phyloP scores from a whole-genome alignment of 2,888 invertebrate species.

The Brachylomia viminalis region DNA sequence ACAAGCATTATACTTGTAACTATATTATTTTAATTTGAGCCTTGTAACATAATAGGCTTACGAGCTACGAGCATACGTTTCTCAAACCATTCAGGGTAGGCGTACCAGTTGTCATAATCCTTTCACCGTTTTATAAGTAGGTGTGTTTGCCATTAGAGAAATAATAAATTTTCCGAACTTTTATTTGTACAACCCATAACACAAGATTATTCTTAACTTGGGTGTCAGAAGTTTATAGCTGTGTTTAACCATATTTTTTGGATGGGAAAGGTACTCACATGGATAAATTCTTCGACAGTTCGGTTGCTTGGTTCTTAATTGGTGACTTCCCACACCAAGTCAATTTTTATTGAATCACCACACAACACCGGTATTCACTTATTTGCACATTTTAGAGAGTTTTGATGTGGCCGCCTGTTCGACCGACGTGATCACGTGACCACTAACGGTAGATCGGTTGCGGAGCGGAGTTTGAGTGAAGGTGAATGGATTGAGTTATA shows the following conservation, averaged over 20 bases:
- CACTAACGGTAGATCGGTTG: too few species aligned
- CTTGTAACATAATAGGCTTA: constrained; percentile 48
- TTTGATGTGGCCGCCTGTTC: too few species aligned
- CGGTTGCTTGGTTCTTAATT: too few species aligned
- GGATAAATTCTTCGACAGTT: too few species aligned
- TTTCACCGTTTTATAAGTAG: neutral
- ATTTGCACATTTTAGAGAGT: too few species aligned
- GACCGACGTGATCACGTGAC: too few species aligned
- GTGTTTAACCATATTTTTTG: neutral
- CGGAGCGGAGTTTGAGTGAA: too few species aligned
- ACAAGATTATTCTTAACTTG: neutral
- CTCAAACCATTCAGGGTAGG: constrained; percentile 29
- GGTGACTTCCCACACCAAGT: too few species aligned
- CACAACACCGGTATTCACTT: too few species aligned
- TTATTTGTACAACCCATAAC: neutral
- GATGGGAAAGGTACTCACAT: too few species aligned
- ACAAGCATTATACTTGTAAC: neutral
- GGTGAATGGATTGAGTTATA: too few species aligned
- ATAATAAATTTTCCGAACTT: neutral
- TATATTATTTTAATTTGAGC: constrained; percentile 43
- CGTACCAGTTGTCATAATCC: constrained; percentile 12
- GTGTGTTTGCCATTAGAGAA: neutral
- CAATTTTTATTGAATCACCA: too few species aligned
- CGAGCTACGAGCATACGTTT: constrained; percentile 2
- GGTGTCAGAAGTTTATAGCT: neutral